phyloP scores from a whole-genome alignment of 2,113 vertebrate species.

The Brienomyrus brachyistius region DNA sequence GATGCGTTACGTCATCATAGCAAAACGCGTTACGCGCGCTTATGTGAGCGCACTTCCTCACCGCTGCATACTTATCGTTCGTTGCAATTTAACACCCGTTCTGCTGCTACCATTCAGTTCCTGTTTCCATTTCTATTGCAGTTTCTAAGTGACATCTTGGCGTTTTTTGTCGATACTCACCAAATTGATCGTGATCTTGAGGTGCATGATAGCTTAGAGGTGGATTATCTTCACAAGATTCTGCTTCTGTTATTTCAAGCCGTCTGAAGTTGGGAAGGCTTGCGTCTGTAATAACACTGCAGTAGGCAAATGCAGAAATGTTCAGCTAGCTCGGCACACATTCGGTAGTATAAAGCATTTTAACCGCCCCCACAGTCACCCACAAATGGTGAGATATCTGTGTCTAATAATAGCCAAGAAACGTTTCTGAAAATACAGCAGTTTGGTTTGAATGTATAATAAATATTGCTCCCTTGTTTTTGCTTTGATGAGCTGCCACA shows the following conservation, averaged over 20 bases:
- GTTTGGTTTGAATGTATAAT: not conserved
- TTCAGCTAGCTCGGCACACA: not conserved
- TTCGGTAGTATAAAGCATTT: not conserved
- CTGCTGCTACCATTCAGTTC: not conserved
- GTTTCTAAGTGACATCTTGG: not conserved
- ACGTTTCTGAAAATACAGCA: not conserved
- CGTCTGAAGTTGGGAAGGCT: not conserved
- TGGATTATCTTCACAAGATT: not conserved
- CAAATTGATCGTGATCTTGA: not conserved
- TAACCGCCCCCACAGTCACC: not conserved
- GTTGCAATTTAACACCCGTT: not conserved
- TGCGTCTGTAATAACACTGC: not conserved
- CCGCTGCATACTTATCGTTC: not conserved
- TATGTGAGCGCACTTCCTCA: not conserved
- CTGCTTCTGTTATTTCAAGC: not conserved
- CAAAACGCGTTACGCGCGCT: not conserved
- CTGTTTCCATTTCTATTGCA: not conserved
- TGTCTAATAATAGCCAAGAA: not conserved
- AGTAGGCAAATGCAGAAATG: not conserved
- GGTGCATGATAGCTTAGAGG: not conserved
- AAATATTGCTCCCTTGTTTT: not conserved
- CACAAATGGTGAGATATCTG: not conserved
- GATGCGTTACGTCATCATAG: constrained; percentile 24
- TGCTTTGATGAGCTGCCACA: not conserved
- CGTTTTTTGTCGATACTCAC: not conserved